Percentiles rank a stretch among this genome's conserved stretches.
phyloP scores from a whole-genome alignment of 1,140 invertebrate genomes.

The Bombus haemorrhoidalis region DNA sequence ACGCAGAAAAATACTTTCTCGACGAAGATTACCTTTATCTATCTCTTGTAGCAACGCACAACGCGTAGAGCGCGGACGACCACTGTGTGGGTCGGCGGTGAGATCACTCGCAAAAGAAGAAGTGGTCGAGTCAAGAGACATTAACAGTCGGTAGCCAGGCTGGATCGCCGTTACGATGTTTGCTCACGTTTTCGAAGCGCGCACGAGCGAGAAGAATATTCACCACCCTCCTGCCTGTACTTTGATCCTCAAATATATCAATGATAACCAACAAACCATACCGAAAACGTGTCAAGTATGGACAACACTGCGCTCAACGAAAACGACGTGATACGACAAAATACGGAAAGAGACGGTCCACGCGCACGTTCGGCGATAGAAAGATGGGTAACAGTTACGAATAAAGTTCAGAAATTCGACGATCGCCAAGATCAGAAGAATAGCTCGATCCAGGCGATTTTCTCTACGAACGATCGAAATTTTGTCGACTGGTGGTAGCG shows the following conservation, averaged over 20 bases:
- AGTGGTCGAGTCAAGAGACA: slow-evolving; percentile 42
- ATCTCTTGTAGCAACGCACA: no score
- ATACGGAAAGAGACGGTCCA: slow-evolving; percentile 9
- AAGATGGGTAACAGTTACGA: no score
- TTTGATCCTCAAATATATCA: slow-evolving; percentile 70
- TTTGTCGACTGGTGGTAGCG: no score
- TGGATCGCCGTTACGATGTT: slow-evolving; percentile 68
- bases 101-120: slow-evolving; percentile 44
- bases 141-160: slow-evolving; percentile 59
- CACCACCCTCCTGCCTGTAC: slow-evolving; percentile 7
- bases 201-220: slow-evolving; percentile 40
- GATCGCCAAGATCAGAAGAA: no score
- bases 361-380: not conserved
- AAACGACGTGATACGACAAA: slow-evolving; percentile 10
- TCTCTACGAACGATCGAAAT: no score
- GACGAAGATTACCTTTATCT: no score
- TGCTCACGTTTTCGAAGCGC: slow-evolving; percentile 59
- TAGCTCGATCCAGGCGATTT: rapidly evolving
- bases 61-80: not conserved
- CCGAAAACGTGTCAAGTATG: slow-evolving; percentile 72
- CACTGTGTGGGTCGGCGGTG: slow-evolving; percentile 35
- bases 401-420: no score
- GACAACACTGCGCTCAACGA: slow-evolving; percentile 73
- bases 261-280: slow-evolving; percentile 61
- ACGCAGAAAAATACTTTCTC: not conserved